Base-by-base conservation (phyloP, 2,797 vertebrate genomes). In the Tenualosa thibaudeaui region DNA sequence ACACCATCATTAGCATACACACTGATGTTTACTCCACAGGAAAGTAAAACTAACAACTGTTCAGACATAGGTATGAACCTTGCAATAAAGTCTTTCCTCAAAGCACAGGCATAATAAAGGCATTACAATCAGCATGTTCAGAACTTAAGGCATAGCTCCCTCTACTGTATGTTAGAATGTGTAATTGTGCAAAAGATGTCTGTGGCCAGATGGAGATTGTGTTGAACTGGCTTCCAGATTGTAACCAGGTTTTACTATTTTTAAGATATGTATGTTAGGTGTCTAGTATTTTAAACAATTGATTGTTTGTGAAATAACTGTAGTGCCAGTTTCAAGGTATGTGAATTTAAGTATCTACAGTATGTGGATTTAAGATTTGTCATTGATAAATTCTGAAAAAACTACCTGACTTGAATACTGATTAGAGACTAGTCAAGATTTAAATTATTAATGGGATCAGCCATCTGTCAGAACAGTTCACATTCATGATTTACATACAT, bases 141-240 rank as follows among this genome's bases (percentile, higher is more conserved):
- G 37, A 78, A 46, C 71, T 78, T 19, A 78, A 78, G 71, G 71
- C 40, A 78, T 46, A 17, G 49, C 84, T 31, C 54, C 46, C 15
- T 12, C 51, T 31, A 49, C 51, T 49, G 31, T 75, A 24, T 26
- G 40, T 10, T 46, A 22, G 40, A 46, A 22, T 43, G 37, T 43
- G 19, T 40, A 19, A 40, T 46, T 43, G 71, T 78, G 17, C 68
- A 17, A 37, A 75, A 5, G 68, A 40, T 78, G 8, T 78, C 40
- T 78, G 17, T 46, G 13, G 68, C 15, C 15, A 75, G 31, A 15
- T 75, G 71, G 8, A 46, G 40, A 22, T 19, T 43, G 15, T 78
- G 3, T 22, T 78, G 71, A 8, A 40, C 17, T 78, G 17, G 71
- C 8, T 78, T 46, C 40, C 9, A 54, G 3, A 54, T 17, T 54